Evolutionary conservation across 1,140 invertebrate species (phyloP), one percentile per base, ranked within the genome.

Genomic region (Venustaconcha ellipsiformis): DNA sequence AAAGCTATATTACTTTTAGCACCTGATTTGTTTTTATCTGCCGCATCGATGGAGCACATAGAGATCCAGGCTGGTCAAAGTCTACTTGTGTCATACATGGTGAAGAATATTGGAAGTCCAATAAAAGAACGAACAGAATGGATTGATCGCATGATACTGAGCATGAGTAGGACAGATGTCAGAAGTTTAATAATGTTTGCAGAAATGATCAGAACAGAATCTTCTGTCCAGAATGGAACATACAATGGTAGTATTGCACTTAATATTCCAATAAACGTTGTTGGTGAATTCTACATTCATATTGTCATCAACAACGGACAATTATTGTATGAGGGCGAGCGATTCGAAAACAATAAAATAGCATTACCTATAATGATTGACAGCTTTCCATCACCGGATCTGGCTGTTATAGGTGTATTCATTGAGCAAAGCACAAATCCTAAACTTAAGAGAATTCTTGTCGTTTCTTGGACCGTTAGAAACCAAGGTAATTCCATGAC

Each of bases 401-500:
- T 48, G 11, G 37, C 37, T 11, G 37, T 48, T 48, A 11, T 48
- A 48, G 11, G 37, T 48, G 56, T 55, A 15, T 1, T 26, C 14
- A 58, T 26, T 18, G 20, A n/a, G 0, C 23, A 30, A 18, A 57
- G 12, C 26, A 14, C 0, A 14, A 14, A 5, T 18, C 30, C 30
- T 11, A 23, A 5, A 57, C 20, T 14, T 23, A 26, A 65, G 15
- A 26, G 23, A 6, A 65, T 65, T 18, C 8, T 72, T 5, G 12
- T 20, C 57, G 37, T 72, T 63, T 15, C 20, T n/a, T 72, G 70
- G 70, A 30, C 2, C 14, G 70, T 72, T 30, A 20, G 57, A n/a
- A 72, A 72, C 57, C 20, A 56, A 23, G 70, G 70, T 14, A 65
- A 72, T 23, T 72, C 70, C 6, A 65, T 72, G 62, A 20, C 14